phyloP scores from a whole-genome alignment of 2,113 vertebrate species.

The Anser cygnoides region DNA sequence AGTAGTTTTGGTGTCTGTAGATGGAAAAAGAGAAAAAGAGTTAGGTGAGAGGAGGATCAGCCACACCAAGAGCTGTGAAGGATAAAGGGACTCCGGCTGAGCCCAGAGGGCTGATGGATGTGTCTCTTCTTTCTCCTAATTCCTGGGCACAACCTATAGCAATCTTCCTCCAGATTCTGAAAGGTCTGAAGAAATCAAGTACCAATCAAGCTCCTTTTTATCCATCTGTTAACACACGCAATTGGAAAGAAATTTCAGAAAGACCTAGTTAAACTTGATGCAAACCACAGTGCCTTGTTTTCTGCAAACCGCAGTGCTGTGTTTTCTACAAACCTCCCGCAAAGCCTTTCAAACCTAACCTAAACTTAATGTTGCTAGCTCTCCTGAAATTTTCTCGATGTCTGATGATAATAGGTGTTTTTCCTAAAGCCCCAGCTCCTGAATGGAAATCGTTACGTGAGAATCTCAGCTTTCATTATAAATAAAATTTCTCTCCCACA shows the following conservation, averaged over 20 bases:
- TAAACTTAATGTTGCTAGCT: not conserved
- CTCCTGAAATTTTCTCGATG: not conserved
- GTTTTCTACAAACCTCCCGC: constrained; percentile 20
- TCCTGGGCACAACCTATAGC: not conserved
- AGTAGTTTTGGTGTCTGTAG: not conserved
- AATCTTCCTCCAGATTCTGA: not conserved
- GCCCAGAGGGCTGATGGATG: not conserved
- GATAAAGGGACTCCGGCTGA: not conserved
- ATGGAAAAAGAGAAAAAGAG: not conserved
- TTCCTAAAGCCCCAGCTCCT: not conserved
- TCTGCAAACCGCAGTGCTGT: not conserved
- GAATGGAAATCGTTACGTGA: not conserved
- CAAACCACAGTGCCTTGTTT: not conserved
- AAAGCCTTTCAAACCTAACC: not conserved
- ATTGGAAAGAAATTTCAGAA: not conserved
- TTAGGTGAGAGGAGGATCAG: not conserved
- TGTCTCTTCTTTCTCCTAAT: not conserved
- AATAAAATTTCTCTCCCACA: not conserved
- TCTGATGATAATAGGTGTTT: not conserved
- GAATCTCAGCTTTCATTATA: constrained; percentile 24
- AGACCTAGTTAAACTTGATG: not conserved
- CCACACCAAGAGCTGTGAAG: not conserved
- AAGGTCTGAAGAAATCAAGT: not conserved
- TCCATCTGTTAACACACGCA: not conserved
- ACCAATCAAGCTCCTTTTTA: not conserved